phyloP scores from a whole-genome alignment of 2,888 invertebrate species.

The Abrostola tripartita region DNA sequence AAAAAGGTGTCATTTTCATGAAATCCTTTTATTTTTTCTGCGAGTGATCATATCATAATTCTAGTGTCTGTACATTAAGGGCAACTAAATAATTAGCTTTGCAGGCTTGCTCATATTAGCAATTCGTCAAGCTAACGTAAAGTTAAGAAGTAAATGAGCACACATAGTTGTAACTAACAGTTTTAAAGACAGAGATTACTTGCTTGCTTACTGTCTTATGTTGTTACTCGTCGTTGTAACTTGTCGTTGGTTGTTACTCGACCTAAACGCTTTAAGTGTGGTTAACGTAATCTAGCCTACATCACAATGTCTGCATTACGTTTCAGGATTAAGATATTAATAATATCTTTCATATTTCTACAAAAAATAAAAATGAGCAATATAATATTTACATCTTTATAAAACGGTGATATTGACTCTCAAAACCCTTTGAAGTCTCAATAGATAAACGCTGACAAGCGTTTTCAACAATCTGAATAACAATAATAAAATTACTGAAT shows the following conservation, averaged over 20 bases:
- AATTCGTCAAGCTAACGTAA: background rate
- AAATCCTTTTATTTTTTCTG: too few relatives aligned
- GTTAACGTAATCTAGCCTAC: background rate
- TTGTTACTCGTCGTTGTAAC: too few relatives aligned
- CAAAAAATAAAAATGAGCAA: slow-evolving; percentile 11
- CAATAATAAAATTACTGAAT: slow-evolving; percentile 74
- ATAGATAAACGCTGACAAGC: slow-evolving; percentile 62
- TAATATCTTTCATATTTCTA: background rate
- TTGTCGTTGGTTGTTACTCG: too few relatives aligned
- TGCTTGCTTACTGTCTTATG: slow-evolving; percentile 4
- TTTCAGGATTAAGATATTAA: background rate
- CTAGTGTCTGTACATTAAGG: too few relatives aligned
- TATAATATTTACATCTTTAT: slow-evolving; percentile 24
- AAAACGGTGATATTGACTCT: slow-evolving; percentile 45
- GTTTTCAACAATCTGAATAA: slow-evolving; percentile 65
- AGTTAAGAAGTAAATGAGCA: background rate
- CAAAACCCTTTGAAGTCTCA: slow-evolving; percentile 63
- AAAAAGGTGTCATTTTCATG: too few relatives aligned
- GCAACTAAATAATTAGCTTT: background rate
- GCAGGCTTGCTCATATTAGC: background rate
- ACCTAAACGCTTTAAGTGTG: slow-evolving; percentile 8
- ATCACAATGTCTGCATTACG: background rate
- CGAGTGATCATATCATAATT: too few relatives aligned
- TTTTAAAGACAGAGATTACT: slow-evolving; percentile 24
- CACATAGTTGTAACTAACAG: slow-evolving; percentile 18